A percentile compares a stretch with the other conserved stretches of the same genome.
Conservation (phyloP, 1,140 invertebrate species). For the Drosophila ambigua region DNA sequence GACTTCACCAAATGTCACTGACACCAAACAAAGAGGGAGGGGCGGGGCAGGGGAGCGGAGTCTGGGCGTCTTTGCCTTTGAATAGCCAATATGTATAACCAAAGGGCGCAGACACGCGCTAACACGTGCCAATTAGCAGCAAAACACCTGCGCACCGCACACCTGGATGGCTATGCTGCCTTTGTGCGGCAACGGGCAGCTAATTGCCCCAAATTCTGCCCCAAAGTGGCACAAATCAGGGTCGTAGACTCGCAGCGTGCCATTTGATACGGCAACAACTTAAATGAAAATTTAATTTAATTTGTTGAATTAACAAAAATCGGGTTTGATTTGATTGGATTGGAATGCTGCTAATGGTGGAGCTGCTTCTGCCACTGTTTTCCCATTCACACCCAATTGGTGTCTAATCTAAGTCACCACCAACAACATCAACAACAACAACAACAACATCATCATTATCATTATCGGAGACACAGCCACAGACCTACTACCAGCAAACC, state of each 20-base stretch:
- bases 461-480: no score
- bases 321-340: constrained; percentile 41
- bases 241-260: no score
- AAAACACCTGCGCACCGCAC: constrained; percentile 40
- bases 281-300: constrained; percentile 59
- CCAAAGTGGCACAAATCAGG: constrained; percentile 15
- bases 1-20: constrained; percentile 38
- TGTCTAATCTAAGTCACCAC: constrained; percentile 26
- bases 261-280: no score
- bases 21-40: constrained; percentile 26
- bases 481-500: no score
- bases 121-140: constrained; percentile 67
- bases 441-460: neutral
- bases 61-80: constrained; percentile 13
- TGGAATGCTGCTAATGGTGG: constrained; percentile 3
- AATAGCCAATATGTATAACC: constrained; percentile 34
- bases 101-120: constrained; percentile 30
- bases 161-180: constrained; percentile 9
- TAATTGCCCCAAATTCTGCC: constrained; percentile 46
- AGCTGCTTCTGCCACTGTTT: constrained; percentile 3
- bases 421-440: neutral
- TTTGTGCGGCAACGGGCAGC: neutral
- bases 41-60: neutral
- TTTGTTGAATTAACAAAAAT: constrained; percentile 55
- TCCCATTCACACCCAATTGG: constrained; percentile 40